phyloP scores from a whole-genome alignment of 2,797 vertebrate genomes.

The Helicolenus hilgendorfi region DNA sequence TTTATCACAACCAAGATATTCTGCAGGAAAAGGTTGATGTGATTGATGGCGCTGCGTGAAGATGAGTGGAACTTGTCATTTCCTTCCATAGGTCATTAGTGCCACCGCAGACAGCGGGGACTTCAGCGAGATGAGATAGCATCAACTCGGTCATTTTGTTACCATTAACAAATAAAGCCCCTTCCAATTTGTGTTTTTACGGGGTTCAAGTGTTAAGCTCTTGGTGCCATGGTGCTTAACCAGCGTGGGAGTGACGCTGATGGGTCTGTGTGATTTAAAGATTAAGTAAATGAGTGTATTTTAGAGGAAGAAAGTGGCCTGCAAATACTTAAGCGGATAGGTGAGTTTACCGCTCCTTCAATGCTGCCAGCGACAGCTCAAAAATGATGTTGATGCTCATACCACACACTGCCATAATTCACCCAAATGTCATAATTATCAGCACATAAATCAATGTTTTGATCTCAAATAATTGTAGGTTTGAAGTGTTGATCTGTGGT shows the following conservation, averaged over 20 bases:
- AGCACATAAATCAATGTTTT: constrained; percentile 12
- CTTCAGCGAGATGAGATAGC: background rate
- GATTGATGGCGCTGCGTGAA: constrained; percentile 8
- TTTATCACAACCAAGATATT: constrained; percentile 1
- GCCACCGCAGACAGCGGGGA: background rate
- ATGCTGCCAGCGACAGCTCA: background rate
- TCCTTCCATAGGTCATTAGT: constrained; percentile 8
- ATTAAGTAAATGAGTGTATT: background rate
- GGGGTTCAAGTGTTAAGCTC: background rate
- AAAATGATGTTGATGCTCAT: background rate
- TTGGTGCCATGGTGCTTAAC: background rate
- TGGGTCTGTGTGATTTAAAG: constrained; percentile 10
- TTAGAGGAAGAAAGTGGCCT: background rate
- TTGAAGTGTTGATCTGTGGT: background rate
- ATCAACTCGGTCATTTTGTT: constrained; percentile 9
- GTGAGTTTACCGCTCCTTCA: background rate
- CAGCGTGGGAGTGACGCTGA: background rate
- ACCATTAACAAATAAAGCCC: background rate
- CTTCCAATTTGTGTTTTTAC: background rate
- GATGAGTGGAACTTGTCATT: constrained; percentile 24
- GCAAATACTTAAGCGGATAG: background rate
- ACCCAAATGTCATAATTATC: background rate
- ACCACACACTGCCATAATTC: background rate
- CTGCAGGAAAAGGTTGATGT: constrained; percentile 1
- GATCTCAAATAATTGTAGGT: background rate